These are phyloP conservation scores for Montipora capricornis DNA, from an alignment of 64 coral and sea anemone genomes.

Conservation along the genomic window DNA sequence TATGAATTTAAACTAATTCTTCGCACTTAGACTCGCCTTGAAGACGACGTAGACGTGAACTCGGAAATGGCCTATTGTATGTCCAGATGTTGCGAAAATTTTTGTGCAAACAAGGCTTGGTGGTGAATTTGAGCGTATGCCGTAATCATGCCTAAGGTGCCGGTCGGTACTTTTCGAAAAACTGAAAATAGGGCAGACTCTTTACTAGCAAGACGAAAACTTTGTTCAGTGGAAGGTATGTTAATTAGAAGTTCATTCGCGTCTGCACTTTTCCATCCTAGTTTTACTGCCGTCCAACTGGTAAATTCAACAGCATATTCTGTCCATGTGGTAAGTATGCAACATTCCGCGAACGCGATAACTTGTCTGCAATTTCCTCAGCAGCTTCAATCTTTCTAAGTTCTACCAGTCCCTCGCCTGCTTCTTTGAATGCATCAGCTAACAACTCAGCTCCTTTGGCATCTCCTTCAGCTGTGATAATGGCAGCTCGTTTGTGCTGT, in stretches of 20 bases:
- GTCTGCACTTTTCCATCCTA: neutral
- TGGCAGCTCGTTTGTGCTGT: conserved; percentile 89
- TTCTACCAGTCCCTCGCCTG: conserved; percentile 95
- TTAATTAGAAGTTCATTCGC: neutral
- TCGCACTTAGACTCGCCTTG: too few species aligned
- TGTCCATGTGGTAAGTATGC: conserved; percentile 95
- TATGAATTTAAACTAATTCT: too few species aligned
- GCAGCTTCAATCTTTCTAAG: conserved; percentile 98
- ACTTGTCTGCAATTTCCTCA: conserved; percentile 94
- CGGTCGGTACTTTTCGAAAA: too few species aligned
- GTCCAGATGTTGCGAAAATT: too few species aligned
- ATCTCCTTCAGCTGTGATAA: conserved; percentile 95
- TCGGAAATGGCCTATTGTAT: too few species aligned
- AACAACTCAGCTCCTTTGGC: conserved; percentile 90
- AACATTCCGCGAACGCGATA: conserved; percentile 90
- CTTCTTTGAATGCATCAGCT: conserved; percentile 91
- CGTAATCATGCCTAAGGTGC: too few species aligned
- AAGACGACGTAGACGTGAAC: too few species aligned
- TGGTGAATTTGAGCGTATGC: too few species aligned
- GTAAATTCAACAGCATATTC: conserved; percentile 95
- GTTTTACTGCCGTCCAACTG: conserved; percentile 53
- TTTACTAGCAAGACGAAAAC: too few species aligned
- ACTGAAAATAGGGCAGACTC: too few species aligned
- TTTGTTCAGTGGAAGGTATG: too few species aligned
- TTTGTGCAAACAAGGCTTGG: too few species aligned